These are phyloP conservation scores for Sesia apiformis DNA, from an alignment of 2,888 invertebrate genomes.

Conservation along the genomic window DNA sequence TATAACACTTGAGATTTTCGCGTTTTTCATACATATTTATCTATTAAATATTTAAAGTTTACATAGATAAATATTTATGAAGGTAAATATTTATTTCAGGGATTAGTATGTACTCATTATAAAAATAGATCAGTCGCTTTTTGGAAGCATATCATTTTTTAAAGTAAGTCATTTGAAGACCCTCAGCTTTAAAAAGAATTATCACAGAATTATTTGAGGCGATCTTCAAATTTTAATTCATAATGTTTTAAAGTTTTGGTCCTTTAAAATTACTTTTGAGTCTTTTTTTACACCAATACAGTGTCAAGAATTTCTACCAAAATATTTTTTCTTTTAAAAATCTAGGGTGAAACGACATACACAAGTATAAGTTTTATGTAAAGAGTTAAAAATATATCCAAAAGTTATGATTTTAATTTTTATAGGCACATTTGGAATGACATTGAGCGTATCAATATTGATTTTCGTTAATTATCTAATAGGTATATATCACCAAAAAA, in stretches of 20 bases:
- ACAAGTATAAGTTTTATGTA: constrained; percentile 1
- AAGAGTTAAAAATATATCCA: constrained; percentile 6
- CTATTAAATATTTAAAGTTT: no score
- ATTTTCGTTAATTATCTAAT: not conserved
- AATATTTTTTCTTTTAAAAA: constrained; percentile 24
- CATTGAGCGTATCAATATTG: constrained; percentile 47
- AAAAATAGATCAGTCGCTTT: constrained; percentile 1
- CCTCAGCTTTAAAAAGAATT: constrained; percentile 67
- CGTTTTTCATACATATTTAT: no score
- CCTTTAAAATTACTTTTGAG: not conserved
- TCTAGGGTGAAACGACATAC: constrained; percentile 21
- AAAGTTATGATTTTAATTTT: constrained; percentile 1
- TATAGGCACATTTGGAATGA: constrained; percentile 60
- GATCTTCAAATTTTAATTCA: constrained; percentile 44
- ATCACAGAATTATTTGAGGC: constrained; percentile 72
- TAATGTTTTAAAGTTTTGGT: constrained; percentile 2
- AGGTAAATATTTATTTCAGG: no score
- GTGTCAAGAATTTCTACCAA: constrained; percentile 10
- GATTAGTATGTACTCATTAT: no score
- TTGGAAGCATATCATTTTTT: constrained; percentile 4
- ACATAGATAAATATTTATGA: no score
- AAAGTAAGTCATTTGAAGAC: constrained; percentile 47
- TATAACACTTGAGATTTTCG: no score
- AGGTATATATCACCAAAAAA: constrained; percentile 26
- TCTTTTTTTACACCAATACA: not conserved